Conservation (phyloP, 2,113 vertebrate species). For the Apteryx owenii region DNA sequence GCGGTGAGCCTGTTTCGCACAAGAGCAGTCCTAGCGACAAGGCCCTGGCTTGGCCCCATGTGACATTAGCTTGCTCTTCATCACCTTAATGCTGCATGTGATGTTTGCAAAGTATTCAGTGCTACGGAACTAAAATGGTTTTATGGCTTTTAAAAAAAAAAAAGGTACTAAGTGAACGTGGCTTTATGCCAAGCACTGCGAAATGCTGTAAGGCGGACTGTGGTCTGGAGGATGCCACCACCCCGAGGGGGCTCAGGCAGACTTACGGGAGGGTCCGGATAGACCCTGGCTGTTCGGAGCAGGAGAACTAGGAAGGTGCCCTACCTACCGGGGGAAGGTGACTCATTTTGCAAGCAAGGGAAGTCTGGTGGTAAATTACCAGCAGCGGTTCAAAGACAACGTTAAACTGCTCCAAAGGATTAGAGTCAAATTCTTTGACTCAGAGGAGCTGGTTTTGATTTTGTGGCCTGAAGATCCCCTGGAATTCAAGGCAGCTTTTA, state of each 20-base stretch:
- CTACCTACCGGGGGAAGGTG: neutral
- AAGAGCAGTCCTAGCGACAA: too few relatives aligned
- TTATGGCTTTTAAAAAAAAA: neutral
- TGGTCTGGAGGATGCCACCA: neutral
- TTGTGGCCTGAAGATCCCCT: neutral
- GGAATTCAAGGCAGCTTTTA: neutral
- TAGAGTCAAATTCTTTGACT: neutral
- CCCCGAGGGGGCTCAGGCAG: rapidly evolving
- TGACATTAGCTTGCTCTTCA: rapidly evolving
- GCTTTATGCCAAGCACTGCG: neutral
- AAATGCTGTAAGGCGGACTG: rapidly evolving
- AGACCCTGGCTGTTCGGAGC: neutral
- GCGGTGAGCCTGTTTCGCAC: too few relatives aligned
- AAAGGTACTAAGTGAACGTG: neutral
- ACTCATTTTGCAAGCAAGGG: neutral
- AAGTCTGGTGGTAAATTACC: neutral
- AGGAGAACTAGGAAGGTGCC: neutral
- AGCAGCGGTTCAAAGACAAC: neutral
- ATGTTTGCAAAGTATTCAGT: neutral
- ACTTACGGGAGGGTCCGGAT: neutral
- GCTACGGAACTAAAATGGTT: neutral
- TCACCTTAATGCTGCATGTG: rapidly evolving
- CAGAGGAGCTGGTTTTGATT: neutral
- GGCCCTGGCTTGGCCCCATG: neutral
- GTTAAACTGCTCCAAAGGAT: neutral